A percentile compares a stretch with the other conserved stretches of the same genome.
Evolutionary conservation across 1,140 invertebrate genomes (phyloP).

Genomic region (Diachasma alloeum): DNA sequence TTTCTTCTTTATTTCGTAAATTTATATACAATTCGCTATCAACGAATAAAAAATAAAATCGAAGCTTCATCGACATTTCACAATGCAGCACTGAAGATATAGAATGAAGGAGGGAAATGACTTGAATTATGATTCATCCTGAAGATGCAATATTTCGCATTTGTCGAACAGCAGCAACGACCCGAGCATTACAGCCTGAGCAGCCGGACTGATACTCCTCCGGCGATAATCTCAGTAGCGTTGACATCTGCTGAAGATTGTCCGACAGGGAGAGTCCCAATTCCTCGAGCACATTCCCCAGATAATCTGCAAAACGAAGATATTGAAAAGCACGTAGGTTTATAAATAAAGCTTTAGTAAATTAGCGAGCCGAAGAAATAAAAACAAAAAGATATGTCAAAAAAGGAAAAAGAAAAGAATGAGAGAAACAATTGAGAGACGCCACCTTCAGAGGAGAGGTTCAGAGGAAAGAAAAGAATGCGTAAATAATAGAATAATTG

Average conservation of each 20-base stretch:
- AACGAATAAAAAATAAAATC: no score
- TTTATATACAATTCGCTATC: no score
- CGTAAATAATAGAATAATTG: no score
- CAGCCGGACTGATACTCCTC: conserved; percentile 75
- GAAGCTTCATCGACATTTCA: not conserved
- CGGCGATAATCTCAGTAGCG: conserved; percentile 72
- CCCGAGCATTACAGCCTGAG: conserved; percentile 71
- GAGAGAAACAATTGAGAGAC: no score
- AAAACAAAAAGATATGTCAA: no score
- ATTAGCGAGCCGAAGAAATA: no score
- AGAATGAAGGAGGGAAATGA: not conserved
- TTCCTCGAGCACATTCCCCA: conserved; percentile 86
- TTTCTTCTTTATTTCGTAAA: no score
- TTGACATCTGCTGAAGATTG: conserved; percentile 74
- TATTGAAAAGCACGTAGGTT: no score
- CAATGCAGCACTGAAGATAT: not conserved
- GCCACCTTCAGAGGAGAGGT: no score
- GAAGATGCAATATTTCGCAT: conserved; percentile 74
- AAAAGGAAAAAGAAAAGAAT: no score
- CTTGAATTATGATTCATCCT: conserved; percentile 38
- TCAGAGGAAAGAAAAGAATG: no score
- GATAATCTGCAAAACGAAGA: conserved; percentile 71
- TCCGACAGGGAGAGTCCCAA: conserved; percentile 78
- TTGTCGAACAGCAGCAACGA: conserved; percentile 78
- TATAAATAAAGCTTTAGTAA: no score